These are phyloP conservation scores for Yponomeuta malinellus DNA, from an alignment of 2,888 invertebrate species.

Conservation along the genomic window DNA sequence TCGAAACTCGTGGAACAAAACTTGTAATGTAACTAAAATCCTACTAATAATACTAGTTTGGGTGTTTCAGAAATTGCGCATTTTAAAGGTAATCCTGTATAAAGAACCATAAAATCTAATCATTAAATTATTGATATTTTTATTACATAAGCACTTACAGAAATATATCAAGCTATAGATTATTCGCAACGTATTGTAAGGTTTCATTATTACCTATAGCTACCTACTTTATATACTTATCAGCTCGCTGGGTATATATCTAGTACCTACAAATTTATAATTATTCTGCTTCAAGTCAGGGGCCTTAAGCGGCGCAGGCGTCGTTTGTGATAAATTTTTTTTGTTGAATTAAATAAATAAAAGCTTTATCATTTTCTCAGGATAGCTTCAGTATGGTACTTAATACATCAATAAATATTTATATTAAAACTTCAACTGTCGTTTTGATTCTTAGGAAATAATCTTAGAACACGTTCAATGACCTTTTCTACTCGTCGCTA, in stretches of 20 bases:
- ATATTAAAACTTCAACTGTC: neutral
- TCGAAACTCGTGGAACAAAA: too few species aligned
- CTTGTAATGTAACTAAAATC: too few species aligned
- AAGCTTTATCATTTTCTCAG: constrained; percentile 78
- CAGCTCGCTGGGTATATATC: neutral
- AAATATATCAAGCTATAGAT: neutral
- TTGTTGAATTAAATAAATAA: constrained; percentile 66
- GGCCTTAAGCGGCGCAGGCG: constrained; percentile 59
- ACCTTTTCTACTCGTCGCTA: constrained; percentile 35
- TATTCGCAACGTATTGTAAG: neutral
- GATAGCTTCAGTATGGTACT: constrained; percentile 79
- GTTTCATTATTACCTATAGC: neutral
- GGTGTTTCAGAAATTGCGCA: too few species aligned
- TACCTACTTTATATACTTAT: neutral
- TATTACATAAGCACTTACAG: neutral
- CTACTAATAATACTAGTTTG: too few species aligned
- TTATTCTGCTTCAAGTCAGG: constrained; percentile 27
- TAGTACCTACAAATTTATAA: neutral
- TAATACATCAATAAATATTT: neutral
- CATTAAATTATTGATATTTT: neutral
- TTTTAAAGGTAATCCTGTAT: too few species aligned
- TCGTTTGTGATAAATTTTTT: constrained; percentile 74
- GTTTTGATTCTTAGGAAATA: neutral
- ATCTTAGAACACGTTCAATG: neutral
- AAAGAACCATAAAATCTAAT: neutral